Base-by-base conservation (phyloP, 2,888 invertebrate genomes). In the Pristionchus entomophagus region DNA sequence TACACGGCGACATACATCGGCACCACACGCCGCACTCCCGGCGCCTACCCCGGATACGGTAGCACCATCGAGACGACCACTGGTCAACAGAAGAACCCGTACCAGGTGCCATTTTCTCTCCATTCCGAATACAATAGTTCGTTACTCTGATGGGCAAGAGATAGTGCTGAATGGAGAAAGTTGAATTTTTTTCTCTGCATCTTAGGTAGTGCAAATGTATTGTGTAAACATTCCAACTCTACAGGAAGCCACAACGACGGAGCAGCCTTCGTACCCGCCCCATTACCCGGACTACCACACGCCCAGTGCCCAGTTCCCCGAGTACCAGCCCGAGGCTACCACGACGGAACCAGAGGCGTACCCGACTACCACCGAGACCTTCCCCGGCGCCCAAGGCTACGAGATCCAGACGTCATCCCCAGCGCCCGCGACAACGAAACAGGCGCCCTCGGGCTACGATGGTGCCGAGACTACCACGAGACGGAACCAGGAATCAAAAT, bases 1-100 rank as follows among this genome's bases (percentile, higher is more conserved):
- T 51, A 80, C 78, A 80, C 78, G 8, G 73, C 73, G 0, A 73
- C 73, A 41, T 80, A 80, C 78, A 80, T 80, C 1, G 78, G 78
- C 19, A 80, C 78, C 5, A 80, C 78, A 3, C 29, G 45, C n/a
- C 14, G 65, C 12, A 29, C 38, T n/a, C 19, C 73, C 3, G 73
- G 41, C 38, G 41, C n/a, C n/a, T 73, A 73, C 38, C 73, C 73
- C 41, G 73, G 73, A n/a, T 45, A 73, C 22, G 73, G 73, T 38
- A 73, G 14, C n/a, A 73, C 73, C 41, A 73, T 73, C n/a, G n/a
- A n/a, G n/a, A n/a, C n/a, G n/a, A 73, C 73, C 10, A 73, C 73
- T 14, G 73, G 41, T 22, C 38, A n/a, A 41, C 73, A 38, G n/a
- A 19, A 45, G n/a, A 32, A 73, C 26, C 45, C 41, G 41, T 73